Percentiles rank a stretch among this genome's conserved stretches.
Conservation (phyloP, 2,888 invertebrate species). For the Trissolcus japonicus region DNA sequence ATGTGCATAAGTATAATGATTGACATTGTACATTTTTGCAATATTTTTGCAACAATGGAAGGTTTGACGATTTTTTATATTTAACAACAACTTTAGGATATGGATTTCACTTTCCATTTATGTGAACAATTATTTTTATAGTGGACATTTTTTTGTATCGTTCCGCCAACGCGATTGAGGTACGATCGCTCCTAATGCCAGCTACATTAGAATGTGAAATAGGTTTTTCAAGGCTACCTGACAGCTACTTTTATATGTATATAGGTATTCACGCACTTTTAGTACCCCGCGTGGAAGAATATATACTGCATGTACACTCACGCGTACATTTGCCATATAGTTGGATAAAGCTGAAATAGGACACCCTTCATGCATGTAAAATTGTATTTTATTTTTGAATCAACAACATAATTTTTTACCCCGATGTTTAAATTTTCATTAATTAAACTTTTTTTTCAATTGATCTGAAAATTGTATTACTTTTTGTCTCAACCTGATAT, state of each 20-base stretch:
- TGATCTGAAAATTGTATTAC: too few relatives aligned
- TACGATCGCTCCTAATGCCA: slow-evolving; percentile 57
- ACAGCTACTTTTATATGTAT: slow-evolving; percentile 58
- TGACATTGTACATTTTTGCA: not conserved
- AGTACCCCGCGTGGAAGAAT: slow-evolving; percentile 55
- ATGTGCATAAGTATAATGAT: not conserved
- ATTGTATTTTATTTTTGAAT: too few relatives aligned
- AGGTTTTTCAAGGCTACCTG: slow-evolving; percentile 65
- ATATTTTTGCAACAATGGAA: not conserved
- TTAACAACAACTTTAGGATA: slow-evolving; percentile 34
- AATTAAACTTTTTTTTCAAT: too few relatives aligned
- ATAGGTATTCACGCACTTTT: slow-evolving; percentile 60
- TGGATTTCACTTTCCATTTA: slow-evolving; percentile 57
- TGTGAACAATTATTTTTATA: slow-evolving; percentile 52
- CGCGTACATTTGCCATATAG: slow-evolving; percentile 13
- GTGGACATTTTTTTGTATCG: slow-evolving; percentile 44
- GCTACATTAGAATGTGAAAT: slow-evolving; percentile 66
- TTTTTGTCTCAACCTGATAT: too few relatives aligned
- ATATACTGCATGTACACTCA: slow-evolving; percentile 41
- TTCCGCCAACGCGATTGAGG: slow-evolving; percentile 57
- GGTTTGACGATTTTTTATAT: slow-evolving; percentile 23
- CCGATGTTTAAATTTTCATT: too few relatives aligned
- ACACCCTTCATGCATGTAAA: too few relatives aligned
- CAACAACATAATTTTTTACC: too few relatives aligned
- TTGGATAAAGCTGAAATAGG: too few relatives aligned